Evolutionary conservation across 2,797 vertebrate species (phyloP).

Genomic region (Cryptoblepharus egeriae): DNA sequence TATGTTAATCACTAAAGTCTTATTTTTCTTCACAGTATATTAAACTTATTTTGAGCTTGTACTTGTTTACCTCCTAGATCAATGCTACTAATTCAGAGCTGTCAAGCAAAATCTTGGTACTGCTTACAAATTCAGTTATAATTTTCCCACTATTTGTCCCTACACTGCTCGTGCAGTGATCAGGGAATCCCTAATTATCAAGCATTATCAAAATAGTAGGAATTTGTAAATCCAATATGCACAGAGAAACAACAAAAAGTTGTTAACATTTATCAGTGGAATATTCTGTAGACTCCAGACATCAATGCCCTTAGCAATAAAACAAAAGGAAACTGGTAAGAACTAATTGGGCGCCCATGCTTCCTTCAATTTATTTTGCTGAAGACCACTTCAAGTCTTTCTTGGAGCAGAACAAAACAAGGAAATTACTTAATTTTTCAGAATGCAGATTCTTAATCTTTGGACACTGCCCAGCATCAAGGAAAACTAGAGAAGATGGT

Average conservation of each 20-base stretch:
- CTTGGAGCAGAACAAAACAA: slow-evolving; percentile 50
- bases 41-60: neutral
- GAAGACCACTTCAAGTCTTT: slow-evolving; percentile 39
- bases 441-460: slow-evolving; percentile 1
- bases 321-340: slow-evolving; percentile 43
- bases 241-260: neutral
- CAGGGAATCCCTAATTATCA: slow-evolving; percentile 3
- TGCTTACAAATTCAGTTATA: neutral
- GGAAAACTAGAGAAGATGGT: neutral
- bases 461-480: neutral
- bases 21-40: neutral
- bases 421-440: slow-evolving; percentile 43
- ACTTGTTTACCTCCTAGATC: neutral
- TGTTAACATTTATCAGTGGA: slow-evolving; percentile 22
- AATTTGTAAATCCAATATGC: slow-evolving; percentile 9
- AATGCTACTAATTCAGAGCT: neutral
- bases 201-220: neutral
- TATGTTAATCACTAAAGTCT: neutral
- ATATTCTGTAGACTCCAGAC: neutral
- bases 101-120: neutral
- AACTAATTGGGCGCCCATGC: slow-evolving; percentile 11
- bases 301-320: slow-evolving; percentile 24
- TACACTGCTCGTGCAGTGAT: neutral
- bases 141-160: neutral
- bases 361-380: slow-evolving; percentile 40